Percentiles rank a stretch among this genome's conserved stretches.
These are phyloP conservation scores for Prunella fulvescens DNA, from an alignment of 2,113 vertebrate genomes.

Conservation along the genomic window DNA sequence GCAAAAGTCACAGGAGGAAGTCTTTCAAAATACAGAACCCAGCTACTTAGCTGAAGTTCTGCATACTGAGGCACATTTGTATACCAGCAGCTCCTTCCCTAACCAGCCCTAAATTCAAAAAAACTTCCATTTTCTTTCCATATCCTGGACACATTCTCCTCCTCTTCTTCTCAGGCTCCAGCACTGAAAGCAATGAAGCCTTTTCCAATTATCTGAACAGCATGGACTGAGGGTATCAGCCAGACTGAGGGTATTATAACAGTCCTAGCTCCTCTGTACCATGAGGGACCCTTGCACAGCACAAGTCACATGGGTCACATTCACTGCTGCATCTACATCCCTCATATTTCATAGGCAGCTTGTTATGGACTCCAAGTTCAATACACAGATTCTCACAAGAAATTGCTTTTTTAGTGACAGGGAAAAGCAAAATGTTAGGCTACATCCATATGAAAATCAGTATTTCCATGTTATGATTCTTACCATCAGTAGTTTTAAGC, in stretches of 20 bases:
- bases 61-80: neutral
- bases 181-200: neutral
- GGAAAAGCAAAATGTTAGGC: neutral
- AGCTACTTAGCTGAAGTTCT: neutral
- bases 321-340: neutral
- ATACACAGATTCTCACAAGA: neutral
- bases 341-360: neutral
- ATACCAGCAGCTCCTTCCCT: neutral
- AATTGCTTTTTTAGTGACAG: neutral
- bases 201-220: neutral
- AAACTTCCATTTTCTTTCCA: neutral
- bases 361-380: neutral
- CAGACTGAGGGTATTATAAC: neutral
- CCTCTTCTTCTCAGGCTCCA: neutral
- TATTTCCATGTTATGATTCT: neutral
- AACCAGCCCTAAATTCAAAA: neutral
- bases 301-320: fast-evolving
- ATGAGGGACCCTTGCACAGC: neutral
- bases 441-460: neutral
- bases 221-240: neutral
- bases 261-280: neutral
- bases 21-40: neutral
- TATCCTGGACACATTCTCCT: neutral
- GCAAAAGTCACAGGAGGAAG: neutral
- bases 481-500: neutral